phyloP scores from a whole-genome alignment of 2,113 vertebrate genomes.

The Aix galericulata region DNA sequence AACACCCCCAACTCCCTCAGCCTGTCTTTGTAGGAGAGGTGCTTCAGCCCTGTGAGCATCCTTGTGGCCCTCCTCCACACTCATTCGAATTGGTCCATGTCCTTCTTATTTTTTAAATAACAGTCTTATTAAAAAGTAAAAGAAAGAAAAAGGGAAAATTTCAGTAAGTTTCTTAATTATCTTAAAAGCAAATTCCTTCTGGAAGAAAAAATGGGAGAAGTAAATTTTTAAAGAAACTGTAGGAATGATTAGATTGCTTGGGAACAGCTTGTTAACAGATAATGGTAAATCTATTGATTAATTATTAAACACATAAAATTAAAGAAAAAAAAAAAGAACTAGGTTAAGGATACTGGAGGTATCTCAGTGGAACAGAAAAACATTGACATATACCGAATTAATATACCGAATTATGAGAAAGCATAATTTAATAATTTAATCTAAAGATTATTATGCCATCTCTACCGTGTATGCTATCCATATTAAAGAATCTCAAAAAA shows the following conservation, averaged over 20 bases:
- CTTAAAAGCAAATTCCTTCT: neutral
- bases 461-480: neutral
- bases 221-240: neutral
- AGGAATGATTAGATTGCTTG: neutral
- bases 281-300: neutral
- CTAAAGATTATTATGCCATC: neutral
- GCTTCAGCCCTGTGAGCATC: no score
- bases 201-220: neutral
- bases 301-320: neutral
- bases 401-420: neutral
- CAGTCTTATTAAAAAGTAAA: neutral
- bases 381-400: neutral
- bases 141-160: neutral
- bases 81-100: no score
- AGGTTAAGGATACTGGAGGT: neutral
- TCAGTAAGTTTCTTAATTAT: neutral
- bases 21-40: no score
- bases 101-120: neutral
- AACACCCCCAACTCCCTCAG: no score
- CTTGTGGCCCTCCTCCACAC: no score
- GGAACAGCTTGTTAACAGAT: neutral
- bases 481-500: neutral
- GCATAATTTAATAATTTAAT: neutral
- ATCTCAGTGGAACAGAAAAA: neutral
- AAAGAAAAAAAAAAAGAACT: neutral